Percentiles rank a stretch among this genome's conserved stretches.
phyloP scores from a whole-genome alignment of 2,888 invertebrate species.

The Globia sparganii region DNA sequence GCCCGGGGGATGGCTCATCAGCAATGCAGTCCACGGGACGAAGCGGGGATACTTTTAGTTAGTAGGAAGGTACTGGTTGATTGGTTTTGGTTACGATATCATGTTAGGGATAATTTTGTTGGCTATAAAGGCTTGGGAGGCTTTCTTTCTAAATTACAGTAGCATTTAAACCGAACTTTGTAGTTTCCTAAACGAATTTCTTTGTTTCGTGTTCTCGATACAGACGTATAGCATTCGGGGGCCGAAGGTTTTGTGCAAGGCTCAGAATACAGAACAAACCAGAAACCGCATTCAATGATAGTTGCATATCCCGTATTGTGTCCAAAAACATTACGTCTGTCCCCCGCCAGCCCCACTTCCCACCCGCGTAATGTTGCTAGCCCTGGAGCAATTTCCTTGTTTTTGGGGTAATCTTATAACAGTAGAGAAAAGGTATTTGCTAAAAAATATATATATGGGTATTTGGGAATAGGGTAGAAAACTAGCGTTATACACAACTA shows the following conservation, averaged over 20 bases:
- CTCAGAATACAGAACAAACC: background rate
- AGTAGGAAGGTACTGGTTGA: conserved; percentile 19
- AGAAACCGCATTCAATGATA: too few relatives aligned
- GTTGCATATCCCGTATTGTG: too few relatives aligned
- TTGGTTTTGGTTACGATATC: conserved; percentile 38
- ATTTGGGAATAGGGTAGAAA: too few relatives aligned
- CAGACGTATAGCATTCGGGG: background rate
- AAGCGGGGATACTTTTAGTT: conserved; percentile 41
- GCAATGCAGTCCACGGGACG: conserved; percentile 27
- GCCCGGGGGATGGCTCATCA: conserved; percentile 44
- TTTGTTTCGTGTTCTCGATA: background rate
- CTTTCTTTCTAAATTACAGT: background rate
- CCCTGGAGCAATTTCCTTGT: too few relatives aligned
- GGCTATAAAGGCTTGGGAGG: background rate
- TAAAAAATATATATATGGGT: too few relatives aligned
- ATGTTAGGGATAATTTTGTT: conserved; percentile 26
- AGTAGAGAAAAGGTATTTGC: too few relatives aligned
- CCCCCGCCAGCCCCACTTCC: too few relatives aligned
- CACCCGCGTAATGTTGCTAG: too few relatives aligned
- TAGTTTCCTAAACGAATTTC: background rate
- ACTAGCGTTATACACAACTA: too few relatives aligned
- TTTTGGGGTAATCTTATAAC: too few relatives aligned
- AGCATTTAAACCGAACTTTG: background rate
- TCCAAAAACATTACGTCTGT: too few relatives aligned
- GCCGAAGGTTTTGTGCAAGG: background rate